Conservation (phyloP, 1,140 invertebrate genomes). For the Cotesia chilonis region DNA sequence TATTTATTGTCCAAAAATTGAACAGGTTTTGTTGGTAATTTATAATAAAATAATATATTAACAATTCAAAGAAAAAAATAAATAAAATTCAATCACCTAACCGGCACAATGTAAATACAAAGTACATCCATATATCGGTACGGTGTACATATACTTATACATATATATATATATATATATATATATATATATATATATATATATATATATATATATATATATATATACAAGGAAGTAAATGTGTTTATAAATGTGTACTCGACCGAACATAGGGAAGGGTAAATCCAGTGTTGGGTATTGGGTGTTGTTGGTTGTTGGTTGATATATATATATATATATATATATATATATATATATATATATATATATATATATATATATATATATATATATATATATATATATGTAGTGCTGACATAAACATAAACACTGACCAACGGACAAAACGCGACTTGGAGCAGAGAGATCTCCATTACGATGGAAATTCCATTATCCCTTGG, state of each 20-base stretch:
- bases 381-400: no score
- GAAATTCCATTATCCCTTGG: slow-evolving; percentile 37
- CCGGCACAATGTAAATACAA: no score
- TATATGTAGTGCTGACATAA: slow-evolving; percentile 20
- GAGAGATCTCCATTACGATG: slow-evolving; percentile 39
- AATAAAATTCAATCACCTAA: no score
- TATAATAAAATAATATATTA: background rate
- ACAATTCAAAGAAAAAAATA: background rate
- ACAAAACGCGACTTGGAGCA: slow-evolving; percentile 29
- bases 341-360: no score
- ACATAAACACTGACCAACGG: slow-evolving; percentile 34
- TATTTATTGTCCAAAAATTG: no score
- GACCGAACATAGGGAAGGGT: no score
- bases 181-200: slow-evolving; percentile 1
- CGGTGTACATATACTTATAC: background rate
- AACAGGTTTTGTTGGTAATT: no score
- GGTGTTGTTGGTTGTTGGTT: no score
- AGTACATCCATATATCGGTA: no score
- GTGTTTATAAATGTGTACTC: background rate
- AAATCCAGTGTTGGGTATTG: no score
- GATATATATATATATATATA: no score
- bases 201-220: background rate
- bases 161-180: background rate
- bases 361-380: no score
- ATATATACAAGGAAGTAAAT: background rate